phyloP scores from a whole-genome alignment of 2,888 invertebrate genomes.

The Diarsia brunnea region DNA sequence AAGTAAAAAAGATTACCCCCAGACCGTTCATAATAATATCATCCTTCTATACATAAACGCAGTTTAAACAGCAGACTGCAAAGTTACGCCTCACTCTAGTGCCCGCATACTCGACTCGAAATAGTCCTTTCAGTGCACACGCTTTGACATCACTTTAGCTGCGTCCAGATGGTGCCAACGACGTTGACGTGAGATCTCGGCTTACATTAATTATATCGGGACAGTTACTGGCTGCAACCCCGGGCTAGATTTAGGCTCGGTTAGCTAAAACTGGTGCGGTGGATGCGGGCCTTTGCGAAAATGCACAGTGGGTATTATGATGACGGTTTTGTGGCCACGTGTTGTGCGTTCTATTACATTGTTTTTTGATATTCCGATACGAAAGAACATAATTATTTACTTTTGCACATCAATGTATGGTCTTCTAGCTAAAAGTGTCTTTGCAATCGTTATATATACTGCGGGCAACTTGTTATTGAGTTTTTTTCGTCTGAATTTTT shows the following conservation, averaged over 20 bases:
- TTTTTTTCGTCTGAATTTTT: background rate
- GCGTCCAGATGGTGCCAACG: constrained; percentile 59
- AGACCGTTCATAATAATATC: background rate
- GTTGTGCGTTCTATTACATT: background rate
- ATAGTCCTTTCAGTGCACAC: constrained; percentile 58
- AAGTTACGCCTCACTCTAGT: constrained; percentile 26
- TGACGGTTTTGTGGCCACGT: no score
- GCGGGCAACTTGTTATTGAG: background rate
- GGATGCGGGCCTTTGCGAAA: constrained; percentile 11
- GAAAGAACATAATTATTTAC: background rate
- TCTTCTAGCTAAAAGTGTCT: background rate
- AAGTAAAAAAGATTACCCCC: background rate
- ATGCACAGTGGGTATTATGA: background rate
- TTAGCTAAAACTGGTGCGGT: constrained; percentile 33
- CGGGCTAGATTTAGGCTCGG: constrained; percentile 51
- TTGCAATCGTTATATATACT: background rate
- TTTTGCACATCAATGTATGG: background rate
- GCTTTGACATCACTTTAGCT: constrained; percentile 60
- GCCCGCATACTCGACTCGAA: constrained; percentile 50
- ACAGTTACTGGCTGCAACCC: constrained; percentile 46
- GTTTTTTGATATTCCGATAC: background rate
- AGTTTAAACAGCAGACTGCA: background rate
- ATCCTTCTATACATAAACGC: background rate
- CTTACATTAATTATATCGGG: constrained; percentile 66
- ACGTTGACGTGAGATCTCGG: constrained; percentile 56